These are phyloP conservation scores for Gymnodraco acuticeps DNA, from an alignment of 2,797 vertebrate species.

Conservation along the genomic window DNA sequence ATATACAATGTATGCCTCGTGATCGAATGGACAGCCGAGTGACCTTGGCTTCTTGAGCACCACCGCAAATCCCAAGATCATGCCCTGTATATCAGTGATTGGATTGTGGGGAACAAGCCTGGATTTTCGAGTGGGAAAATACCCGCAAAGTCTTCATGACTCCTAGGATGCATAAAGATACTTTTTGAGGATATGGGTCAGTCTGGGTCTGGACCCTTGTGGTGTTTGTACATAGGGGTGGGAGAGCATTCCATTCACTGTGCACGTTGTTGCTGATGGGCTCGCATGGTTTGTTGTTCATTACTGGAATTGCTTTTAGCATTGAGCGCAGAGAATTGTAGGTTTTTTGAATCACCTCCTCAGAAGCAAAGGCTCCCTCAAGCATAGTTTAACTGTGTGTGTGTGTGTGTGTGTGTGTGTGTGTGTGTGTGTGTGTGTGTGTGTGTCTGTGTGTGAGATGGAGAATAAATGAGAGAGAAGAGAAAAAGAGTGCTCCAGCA, in stretches of 20 bases:
- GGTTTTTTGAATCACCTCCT: conserved; percentile 79
- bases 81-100: conserved; percentile 19
- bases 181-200: conserved; percentile 44
- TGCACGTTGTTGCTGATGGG: conserved; percentile 36
- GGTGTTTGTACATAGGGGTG: conserved; percentile 24
- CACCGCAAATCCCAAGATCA: conserved; percentile 40
- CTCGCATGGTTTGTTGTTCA: conserved; percentile 51
- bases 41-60: conserved; percentile 51
- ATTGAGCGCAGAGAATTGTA: conserved; percentile 42
- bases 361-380: conserved; percentile 62
- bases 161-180: conserved; percentile 29
- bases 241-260: conserved; percentile 22
- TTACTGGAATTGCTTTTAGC: conserved; percentile 51
- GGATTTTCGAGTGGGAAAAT: conserved; percentile 32
- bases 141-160: conserved; percentile 35
- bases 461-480: conserved; percentile 50
- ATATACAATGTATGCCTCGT: conserved; percentile 33
- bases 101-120: not conserved
- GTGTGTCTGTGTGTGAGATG: conserved; percentile 16
- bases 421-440: conserved; percentile 33
- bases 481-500: conserved; percentile 39
- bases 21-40: conserved; percentile 25
- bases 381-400: conserved; percentile 61
- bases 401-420: conserved; percentile 29
- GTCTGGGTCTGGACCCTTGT: conserved; percentile 61